Conservation (phyloP, 2,113 vertebrate genomes). For the Podilymbus podiceps region DNA sequence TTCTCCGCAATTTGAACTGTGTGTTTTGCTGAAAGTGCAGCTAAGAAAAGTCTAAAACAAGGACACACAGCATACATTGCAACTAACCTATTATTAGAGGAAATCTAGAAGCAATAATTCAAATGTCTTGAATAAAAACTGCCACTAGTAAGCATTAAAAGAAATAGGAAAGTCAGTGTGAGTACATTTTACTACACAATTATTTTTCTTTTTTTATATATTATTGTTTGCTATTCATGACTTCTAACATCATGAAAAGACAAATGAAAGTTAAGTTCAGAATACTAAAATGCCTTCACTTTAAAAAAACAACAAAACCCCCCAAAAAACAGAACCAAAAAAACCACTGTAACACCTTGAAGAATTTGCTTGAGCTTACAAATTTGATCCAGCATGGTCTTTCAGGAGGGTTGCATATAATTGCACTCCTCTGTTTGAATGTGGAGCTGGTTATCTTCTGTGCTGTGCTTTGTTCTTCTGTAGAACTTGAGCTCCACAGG, state of each 20-base stretch:
- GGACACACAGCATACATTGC: not conserved
- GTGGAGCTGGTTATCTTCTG: not conserved
- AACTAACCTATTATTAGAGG: slow-evolving; percentile 5
- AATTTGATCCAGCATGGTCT: not conserved
- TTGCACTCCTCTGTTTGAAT: not conserved
- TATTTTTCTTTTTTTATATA: not conserved
- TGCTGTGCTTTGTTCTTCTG: not conserved
- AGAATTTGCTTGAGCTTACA: not conserved
- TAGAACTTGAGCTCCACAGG: not conserved
- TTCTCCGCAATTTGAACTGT: not conserved
- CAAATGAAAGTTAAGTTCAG: not conserved
- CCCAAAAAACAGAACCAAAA: too few relatives aligned
- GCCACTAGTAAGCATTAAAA: not conserved
- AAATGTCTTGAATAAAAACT: not conserved
- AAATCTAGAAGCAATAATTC: not conserved
- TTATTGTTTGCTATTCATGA: not conserved
- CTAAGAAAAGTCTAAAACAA: not conserved
- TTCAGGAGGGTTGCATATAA: not conserved
- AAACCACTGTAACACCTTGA: not conserved
- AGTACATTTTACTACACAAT: not conserved
- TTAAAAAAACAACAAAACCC: not conserved
- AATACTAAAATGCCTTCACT: not conserved
- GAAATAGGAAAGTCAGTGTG: not conserved
- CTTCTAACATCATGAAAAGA: not conserved
- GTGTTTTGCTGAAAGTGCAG: not conserved